Conservation (phyloP, 2,888 invertebrate genomes). For the Apotomis betuletana region DNA sequence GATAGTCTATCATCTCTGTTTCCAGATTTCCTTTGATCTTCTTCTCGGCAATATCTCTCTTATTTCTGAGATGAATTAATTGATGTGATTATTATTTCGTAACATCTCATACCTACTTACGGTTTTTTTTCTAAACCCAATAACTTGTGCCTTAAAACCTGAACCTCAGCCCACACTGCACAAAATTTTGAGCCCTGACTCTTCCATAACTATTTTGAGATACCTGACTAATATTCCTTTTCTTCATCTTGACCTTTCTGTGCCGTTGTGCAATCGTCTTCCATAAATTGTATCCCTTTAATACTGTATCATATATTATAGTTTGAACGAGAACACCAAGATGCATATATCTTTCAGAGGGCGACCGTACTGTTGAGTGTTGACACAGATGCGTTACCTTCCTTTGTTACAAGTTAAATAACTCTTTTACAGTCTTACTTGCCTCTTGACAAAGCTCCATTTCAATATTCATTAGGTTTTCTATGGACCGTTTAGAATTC, state of each 20-base stretch:
- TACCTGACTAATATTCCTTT: neutral
- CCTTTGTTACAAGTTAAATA: constrained; percentile 37
- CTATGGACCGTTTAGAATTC: constrained; percentile 37
- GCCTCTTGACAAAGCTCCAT: constrained; percentile 34
- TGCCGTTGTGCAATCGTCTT: neutral
- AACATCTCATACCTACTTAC: too few relatives aligned
- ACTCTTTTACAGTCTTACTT: constrained; percentile 28
- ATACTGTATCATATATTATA: neutral
- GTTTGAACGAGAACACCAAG: constrained; percentile 3
- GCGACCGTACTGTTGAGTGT: constrained; percentile 36
- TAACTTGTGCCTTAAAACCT: too few relatives aligned
- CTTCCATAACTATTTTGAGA: neutral
- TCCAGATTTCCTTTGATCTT: too few relatives aligned
- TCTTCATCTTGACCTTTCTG: neutral
- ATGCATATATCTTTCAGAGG: constrained; percentile 24
- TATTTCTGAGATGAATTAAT: too few relatives aligned
- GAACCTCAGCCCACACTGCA: too few relatives aligned
- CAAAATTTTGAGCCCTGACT: too few relatives aligned
- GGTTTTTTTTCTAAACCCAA: too few relatives aligned
- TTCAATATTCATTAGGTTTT: constrained; percentile 40
- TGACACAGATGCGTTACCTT: constrained; percentile 35
- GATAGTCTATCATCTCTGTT: too few relatives aligned
- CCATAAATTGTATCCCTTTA: neutral
- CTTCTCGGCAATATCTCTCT: too few relatives aligned
- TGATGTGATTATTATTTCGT: too few relatives aligned